phyloP scores from a whole-genome alignment of 2,113 vertebrate species.

The Alligator mississippiensis region DNA sequence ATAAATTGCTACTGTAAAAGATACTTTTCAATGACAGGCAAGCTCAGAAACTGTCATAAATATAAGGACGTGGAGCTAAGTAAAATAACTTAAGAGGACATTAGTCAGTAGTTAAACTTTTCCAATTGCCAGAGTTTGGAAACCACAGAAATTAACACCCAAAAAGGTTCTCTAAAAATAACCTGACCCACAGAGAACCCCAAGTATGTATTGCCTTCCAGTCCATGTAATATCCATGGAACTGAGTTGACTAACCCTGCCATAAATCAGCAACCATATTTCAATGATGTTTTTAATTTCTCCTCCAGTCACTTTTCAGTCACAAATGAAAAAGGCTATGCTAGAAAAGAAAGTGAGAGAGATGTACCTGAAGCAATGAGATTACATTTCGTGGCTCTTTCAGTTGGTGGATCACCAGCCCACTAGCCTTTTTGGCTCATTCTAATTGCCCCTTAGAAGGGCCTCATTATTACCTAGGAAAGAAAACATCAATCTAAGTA shows the following conservation, averaged over 20 bases:
- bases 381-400: accelerated
- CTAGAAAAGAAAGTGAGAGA: background rate
- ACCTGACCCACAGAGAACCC: conserved; percentile 27
- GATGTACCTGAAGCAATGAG: background rate
- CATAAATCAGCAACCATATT: background rate
- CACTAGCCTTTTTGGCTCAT: background rate
- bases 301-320: background rate
- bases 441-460: background rate
- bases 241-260: conserved; percentile 7
- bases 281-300: background rate
- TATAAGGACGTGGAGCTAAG: conserved; percentile 53
- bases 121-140: conserved; percentile 44
- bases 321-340: background rate
- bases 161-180: conserved; percentile 65
- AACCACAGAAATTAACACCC: conserved; percentile 62
- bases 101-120: conserved; percentile 61
- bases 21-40: conserved; percentile 66
- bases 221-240: conserved; percentile 31
- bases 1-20: conserved; percentile 69
- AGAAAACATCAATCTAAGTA: background rate
- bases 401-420: background rate
- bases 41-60: conserved; percentile 65
- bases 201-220: conserved; percentile 33
- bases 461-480: background rate
- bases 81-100: conserved; percentile 53